Conservation (phyloP, 2,797 vertebrate genomes). For the Neostethus bicornis region DNA sequence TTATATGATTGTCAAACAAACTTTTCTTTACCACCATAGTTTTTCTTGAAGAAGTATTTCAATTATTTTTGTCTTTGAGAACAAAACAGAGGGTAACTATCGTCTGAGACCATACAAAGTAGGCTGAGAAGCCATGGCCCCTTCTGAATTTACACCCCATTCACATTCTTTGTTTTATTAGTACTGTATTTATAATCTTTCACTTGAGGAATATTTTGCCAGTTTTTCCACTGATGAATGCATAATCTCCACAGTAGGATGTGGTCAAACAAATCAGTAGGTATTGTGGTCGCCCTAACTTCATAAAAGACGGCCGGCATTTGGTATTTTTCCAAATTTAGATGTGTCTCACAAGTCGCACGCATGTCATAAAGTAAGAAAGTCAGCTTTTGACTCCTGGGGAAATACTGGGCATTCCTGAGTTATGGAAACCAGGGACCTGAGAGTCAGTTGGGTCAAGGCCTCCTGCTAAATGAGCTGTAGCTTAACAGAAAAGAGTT, state of each 20-base stretch:
- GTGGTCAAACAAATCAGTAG: neutral
- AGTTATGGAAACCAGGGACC: slow-evolving; percentile 47
- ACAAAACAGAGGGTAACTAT: neutral
- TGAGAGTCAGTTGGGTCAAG: slow-evolving; percentile 48
- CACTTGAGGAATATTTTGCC: neutral
- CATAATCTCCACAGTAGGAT: neutral
- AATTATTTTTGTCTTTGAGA: neutral
- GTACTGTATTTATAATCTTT: neutral
- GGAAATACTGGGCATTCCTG: slow-evolving; percentile 48
- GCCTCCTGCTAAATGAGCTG: slow-evolving; percentile 62
- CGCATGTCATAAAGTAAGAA: slow-evolving; percentile 15
- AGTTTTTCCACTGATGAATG: neutral
- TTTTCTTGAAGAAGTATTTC: neutral
- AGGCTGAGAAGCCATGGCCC: neutral
- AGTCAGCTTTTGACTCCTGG: slow-evolving; percentile 5
- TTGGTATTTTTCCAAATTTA: slow-evolving; percentile 2
- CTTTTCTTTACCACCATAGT: too few relatives aligned
- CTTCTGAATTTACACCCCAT: neutral
- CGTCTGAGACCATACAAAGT: neutral
- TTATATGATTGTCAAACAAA: neutral
- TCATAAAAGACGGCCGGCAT: neutral
- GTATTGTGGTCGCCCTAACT: neutral
- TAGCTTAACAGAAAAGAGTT: slow-evolving; percentile 40
- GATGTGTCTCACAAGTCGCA: slow-evolving; percentile 11
- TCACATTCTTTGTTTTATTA: neutral